These are phyloP conservation scores for Alosa alosa DNA, from an alignment of 2,113 vertebrate species.

Conservation along the genomic window DNA sequence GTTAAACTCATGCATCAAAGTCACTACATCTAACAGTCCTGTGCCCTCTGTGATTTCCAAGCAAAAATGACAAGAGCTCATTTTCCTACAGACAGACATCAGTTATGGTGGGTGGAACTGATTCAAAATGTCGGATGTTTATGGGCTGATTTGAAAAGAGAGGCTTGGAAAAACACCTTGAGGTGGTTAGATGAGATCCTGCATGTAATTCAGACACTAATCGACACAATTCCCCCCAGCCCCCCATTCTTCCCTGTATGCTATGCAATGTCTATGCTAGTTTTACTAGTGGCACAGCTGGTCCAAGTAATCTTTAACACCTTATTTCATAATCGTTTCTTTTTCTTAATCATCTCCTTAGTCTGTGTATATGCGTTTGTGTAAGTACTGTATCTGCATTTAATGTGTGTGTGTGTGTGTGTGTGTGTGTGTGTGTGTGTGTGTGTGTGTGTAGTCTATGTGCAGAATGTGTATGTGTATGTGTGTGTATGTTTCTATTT, in stretches of 20 bases:
- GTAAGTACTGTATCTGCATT: not conserved
- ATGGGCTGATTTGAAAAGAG: not conserved
- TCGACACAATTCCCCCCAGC: not conserved
- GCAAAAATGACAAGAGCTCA: not conserved
- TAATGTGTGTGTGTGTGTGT: constrained; percentile 11
- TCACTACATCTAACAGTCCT: not conserved
- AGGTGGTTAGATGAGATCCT: not conserved
- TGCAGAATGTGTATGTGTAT: not conserved
- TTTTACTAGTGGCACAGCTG: not conserved
- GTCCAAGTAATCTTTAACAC: not conserved
- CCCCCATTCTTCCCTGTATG: not conserved
- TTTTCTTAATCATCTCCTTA: not conserved
- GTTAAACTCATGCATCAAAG: not conserved
- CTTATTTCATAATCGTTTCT: not conserved
- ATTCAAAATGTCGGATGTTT: not conserved
- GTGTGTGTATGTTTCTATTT: not conserved
- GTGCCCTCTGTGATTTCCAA: not conserved
- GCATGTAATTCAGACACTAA: not conserved
- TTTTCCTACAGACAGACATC: not conserved
- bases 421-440: constrained; percentile 16
- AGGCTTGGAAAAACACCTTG: not conserved
- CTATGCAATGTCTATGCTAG: not conserved
- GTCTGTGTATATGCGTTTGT: not conserved
- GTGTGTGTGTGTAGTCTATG: not conserved
- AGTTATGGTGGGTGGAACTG: not conserved